Conservation (phyloP, 2,113 vertebrate genomes). For the Rhodinocichla rosea region DNA sequence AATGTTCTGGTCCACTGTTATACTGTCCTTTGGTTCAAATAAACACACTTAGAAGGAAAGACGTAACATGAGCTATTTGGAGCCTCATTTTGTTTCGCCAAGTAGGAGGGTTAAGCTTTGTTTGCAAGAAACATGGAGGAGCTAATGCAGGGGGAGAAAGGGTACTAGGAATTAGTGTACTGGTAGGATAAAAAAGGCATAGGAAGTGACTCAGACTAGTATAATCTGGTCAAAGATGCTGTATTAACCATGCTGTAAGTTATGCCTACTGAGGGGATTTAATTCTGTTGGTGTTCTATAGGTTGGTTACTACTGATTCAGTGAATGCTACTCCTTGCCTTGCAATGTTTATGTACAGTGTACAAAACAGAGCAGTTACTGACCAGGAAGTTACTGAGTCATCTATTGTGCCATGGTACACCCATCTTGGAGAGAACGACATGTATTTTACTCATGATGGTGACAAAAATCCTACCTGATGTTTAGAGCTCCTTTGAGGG, state of each 20-base stretch:
- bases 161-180: neutral
- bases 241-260: neutral
- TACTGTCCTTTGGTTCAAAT: neutral
- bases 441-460: neutral
- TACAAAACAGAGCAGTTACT: neutral
- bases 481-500: neutral
- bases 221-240: neutral
- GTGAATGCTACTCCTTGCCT: neutral
- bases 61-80: neutral
- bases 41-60: neutral
- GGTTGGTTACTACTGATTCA: neutral
- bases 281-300: neutral
- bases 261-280: neutral
- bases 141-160: neutral
- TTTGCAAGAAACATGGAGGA: neutral
- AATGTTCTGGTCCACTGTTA: neutral
- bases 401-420: neutral
- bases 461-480: neutral
- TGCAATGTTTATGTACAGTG: neutral
- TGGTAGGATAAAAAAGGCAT: neutral
- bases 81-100: neutral
- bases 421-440: neutral
- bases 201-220: neutral
- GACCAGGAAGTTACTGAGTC: neutral
- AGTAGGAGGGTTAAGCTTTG: neutral